These are phyloP conservation scores for Apteryx owenii DNA, from an alignment of 2,113 vertebrate species.

Conservation along the genomic window DNA sequence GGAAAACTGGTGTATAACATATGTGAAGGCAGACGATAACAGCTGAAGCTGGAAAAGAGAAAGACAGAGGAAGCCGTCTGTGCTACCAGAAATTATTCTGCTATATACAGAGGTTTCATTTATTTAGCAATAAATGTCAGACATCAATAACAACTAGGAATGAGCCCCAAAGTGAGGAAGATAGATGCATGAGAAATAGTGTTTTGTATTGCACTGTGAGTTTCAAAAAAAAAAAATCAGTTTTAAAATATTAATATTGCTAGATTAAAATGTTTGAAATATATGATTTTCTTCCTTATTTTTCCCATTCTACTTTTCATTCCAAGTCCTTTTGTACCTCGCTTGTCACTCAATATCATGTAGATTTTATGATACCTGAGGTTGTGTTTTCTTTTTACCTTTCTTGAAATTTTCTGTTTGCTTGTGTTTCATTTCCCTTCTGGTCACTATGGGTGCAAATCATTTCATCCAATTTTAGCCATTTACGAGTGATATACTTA, in stretches of 20 bases:
- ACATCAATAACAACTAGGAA: not conserved
- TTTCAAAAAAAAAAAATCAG: not conserved
- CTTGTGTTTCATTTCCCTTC: not conserved
- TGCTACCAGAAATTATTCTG: not conserved
- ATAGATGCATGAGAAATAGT: not conserved
- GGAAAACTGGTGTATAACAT: not conserved
- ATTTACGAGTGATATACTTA: not conserved
- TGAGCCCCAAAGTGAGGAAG: not conserved
- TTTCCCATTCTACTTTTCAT: not conserved
- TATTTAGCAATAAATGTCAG: not conserved
- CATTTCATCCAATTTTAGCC: constrained; percentile 7
- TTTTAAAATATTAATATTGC: not conserved
- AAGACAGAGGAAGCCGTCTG: not conserved
- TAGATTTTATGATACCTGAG: not conserved
- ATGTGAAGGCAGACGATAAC: constrained; percentile 25
- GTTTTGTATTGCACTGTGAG: not conserved
- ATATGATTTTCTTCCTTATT: not conserved
- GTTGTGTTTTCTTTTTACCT: constrained; percentile 18
- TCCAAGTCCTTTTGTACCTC: constrained; percentile 12
- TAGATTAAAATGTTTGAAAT: not conserved
- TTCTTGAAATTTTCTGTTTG: not conserved
- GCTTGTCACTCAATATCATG: constrained; percentile 16
- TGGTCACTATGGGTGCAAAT: constrained; percentile 21
- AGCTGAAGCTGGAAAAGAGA: constrained; percentile 31
- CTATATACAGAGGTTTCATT: not conserved